Evolutionary conservation across 2,797 vertebrate species (phyloP).

Genomic region (Pangasius macronema): DNA sequence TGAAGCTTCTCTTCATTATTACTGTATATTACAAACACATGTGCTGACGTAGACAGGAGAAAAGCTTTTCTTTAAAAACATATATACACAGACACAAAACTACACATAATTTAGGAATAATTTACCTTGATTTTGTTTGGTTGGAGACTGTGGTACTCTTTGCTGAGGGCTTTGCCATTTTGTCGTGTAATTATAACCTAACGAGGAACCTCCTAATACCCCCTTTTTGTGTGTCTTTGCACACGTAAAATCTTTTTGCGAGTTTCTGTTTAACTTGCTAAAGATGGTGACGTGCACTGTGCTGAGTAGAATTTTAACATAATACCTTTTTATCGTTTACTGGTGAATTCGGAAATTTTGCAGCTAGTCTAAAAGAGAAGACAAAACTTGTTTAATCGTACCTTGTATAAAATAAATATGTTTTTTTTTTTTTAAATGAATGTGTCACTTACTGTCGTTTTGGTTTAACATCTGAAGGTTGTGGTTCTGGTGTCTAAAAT

Average conservation of each 20-base stretch:
- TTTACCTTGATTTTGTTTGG: constrained; percentile 55
- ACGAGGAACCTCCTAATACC: too few relatives aligned
- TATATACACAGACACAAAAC: background rate
- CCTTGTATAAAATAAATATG: background rate
- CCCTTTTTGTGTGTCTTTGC: too few relatives aligned
- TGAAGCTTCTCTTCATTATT: background rate
- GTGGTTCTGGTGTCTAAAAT: constrained; percentile 31
- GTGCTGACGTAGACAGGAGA: background rate
- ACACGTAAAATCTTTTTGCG: too few relatives aligned
- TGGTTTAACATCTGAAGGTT: constrained; percentile 56
- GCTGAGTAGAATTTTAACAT: background rate
- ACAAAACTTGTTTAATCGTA: background rate
- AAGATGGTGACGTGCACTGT: background rate
- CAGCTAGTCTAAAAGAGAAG: constrained; percentile 68
- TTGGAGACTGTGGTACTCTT: constrained; percentile 5
- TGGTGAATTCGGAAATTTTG: constrained; percentile 56
- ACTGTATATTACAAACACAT: background rate
- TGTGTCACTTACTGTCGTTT: constrained; percentile 66
- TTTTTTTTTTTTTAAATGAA: background rate
- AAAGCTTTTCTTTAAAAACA: background rate
- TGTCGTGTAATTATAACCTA: too few relatives aligned
- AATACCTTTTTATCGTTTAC: constrained; percentile 64
- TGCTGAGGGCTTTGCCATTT: background rate
- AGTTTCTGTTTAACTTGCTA: background rate
- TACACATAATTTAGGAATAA: background rate